Percentiles rank a stretch among this genome's conserved stretches.
phyloP scores from a whole-genome alignment of 2,888 invertebrate species.

The Hoplodrina ambigua region DNA sequence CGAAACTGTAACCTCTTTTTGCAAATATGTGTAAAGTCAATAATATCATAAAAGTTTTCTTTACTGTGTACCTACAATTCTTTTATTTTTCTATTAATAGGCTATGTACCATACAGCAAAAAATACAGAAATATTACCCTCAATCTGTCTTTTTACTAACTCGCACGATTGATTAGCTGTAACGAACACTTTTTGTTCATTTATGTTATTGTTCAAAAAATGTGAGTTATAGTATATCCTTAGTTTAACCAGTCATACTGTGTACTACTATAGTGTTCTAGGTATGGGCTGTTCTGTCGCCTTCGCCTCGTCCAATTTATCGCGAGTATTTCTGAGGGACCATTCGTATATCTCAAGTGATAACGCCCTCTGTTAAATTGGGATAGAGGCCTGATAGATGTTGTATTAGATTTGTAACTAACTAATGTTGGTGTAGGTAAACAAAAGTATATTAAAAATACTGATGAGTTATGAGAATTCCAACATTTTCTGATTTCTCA shows the following conservation, averaged over 20 bases:
- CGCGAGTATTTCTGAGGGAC: constrained; percentile 58
- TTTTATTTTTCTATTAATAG: no score
- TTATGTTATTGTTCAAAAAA: no score
- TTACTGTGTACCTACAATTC: no score
- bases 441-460: neutral
- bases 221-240: neutral
- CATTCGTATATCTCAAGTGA: constrained; percentile 57
- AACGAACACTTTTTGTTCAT: no score
- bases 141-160: no score
- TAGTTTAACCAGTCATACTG: neutral
- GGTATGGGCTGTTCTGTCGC: constrained; percentile 36
- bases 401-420: constrained; percentile 43
- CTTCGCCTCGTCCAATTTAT: constrained; percentile 57
- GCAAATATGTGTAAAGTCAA: no score
- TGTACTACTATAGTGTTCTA: constrained; percentile 20
- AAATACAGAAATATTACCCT: no score
- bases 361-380: constrained; percentile 56
- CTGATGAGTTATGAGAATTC: neutral
- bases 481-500: neutral
- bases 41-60: no score
- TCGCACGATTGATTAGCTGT: no score
- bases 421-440: constrained; percentile 9
- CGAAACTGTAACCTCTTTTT: no score
- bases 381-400: constrained; percentile 49
- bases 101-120: no score